These are phyloP conservation scores for Sicus ferrugineus DNA, from an alignment of 2,888 invertebrate species.

Conservation along the genomic window DNA sequence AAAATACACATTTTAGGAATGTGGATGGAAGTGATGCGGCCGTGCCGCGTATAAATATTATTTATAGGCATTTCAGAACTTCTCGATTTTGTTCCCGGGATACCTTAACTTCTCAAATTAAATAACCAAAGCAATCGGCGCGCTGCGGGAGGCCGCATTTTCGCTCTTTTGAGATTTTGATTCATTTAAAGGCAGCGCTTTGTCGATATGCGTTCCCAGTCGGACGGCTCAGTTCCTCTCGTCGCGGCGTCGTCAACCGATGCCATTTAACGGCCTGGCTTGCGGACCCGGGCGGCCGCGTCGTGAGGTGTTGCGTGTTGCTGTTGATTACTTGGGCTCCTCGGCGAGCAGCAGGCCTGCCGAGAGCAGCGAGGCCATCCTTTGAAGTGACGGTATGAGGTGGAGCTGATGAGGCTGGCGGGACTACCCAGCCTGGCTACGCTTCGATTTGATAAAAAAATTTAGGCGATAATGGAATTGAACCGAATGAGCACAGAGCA, in stretches of 20 bases:
- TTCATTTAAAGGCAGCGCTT: conserved; percentile 26
- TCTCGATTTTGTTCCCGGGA: conserved; percentile 5
- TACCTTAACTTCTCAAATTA: conserved; percentile 34
- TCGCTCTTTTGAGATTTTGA: conserved; percentile 29
- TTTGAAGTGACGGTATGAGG: conserved; percentile 57
- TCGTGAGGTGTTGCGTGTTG: conserved; percentile 34
- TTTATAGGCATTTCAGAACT: conserved; percentile 31
- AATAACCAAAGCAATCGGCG: conserved; percentile 41
- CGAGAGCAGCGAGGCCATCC: conserved; percentile 47
- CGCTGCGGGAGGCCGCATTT: conserved; percentile 44
- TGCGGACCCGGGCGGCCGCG: conserved; percentile 45
- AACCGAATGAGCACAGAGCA: conserved; percentile 61
- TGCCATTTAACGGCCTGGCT: conserved; percentile 32
- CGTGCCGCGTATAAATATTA: conserved; percentile 36
- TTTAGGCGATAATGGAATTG: conserved; percentile 64
- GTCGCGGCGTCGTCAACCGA: conserved; percentile 13
- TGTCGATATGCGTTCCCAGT: neutral
- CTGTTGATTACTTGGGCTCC: conserved; percentile 20
- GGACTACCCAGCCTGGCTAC: conserved; percentile 24
- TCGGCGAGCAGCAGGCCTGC: neutral
- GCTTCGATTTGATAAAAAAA: conserved; percentile 61
- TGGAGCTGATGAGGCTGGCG: conserved; percentile 33
- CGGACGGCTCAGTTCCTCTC: conserved; percentile 25
- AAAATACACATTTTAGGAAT: conserved; percentile 26
- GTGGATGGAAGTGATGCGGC: conserved; percentile 1